phyloP scores from a whole-genome alignment of 1,140 invertebrate species.

The Lasioglossum baleicum region DNA sequence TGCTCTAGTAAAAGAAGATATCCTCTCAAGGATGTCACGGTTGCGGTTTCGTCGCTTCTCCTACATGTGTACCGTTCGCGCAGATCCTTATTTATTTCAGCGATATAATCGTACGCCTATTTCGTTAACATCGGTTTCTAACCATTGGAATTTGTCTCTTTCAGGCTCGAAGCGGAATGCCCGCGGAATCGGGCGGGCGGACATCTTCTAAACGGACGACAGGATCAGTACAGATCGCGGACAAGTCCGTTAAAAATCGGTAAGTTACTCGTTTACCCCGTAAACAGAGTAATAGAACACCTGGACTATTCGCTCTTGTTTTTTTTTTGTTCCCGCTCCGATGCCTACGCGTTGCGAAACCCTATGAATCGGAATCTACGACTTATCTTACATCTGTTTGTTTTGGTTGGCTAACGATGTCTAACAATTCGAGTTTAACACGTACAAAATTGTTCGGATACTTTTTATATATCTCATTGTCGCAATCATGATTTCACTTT shows the following conservation, averaged over 20 bases:
- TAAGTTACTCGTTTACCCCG: slow-evolving; percentile 18
- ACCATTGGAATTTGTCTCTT: neutral
- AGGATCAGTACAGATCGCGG: slow-evolving; percentile 27
- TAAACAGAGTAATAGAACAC: neutral
- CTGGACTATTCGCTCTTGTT: too few relatives aligned
- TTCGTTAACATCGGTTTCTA: too few relatives aligned
- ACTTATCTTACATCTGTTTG: neutral
- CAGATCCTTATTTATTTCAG: too few relatives aligned
- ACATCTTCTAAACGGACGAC: slow-evolving; percentile 57
- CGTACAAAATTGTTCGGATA: too few relatives aligned
- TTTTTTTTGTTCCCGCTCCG: too few relatives aligned
- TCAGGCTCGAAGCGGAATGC: slow-evolving; percentile 63
- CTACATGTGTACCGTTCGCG: too few relatives aligned
- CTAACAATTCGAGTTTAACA: too few relatives aligned
- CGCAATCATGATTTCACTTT: too few relatives aligned
- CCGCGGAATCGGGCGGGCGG: slow-evolving; percentile 58
- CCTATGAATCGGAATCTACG: neutral
- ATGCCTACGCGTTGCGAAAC: neutral
- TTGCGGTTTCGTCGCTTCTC: slow-evolving; percentile 16
- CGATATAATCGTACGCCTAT: too few relatives aligned
- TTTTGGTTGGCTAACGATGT: neutral
- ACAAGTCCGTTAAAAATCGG: slow-evolving; percentile 44
- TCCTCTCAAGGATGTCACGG: slow-evolving; percentile 36
- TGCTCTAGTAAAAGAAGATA: slow-evolving; percentile 34
- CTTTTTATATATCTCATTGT: too few relatives aligned